Percentiles rank a stretch among this genome's conserved stretches.
Evolutionary conservation across 2,888 invertebrate species (phyloP).

Genomic region (Eristalis intricaria): DNA sequence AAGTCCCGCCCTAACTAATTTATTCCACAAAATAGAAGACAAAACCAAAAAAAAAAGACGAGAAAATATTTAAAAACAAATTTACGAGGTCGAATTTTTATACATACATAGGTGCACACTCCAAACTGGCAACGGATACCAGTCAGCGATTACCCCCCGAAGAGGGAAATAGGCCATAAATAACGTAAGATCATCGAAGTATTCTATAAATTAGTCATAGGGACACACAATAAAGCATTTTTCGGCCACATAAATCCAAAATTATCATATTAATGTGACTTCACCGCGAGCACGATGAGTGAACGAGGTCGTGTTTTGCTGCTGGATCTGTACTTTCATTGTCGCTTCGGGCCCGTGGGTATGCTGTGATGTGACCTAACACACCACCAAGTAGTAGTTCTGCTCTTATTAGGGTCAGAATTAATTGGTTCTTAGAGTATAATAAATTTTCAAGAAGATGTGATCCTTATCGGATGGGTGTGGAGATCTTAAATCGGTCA

Average conservation of each 20-base stretch:
- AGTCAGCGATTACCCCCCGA: conserved; percentile 63
- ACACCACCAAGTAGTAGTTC: conserved; percentile 7
- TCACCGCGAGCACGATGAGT: conserved; percentile 57
- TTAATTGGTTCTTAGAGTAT: conserved; percentile 61
- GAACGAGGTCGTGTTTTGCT: conserved; percentile 51
- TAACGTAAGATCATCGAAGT: conserved; percentile 67
- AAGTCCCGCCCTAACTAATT: conserved; percentile 60
- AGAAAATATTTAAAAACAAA: conserved; percentile 58
- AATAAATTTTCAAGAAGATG: conserved; percentile 59
- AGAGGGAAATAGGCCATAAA: conserved; percentile 62
- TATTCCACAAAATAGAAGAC: conserved; percentile 33
- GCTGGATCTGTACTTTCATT: conserved; percentile 23
- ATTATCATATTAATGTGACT: conserved; percentile 72
- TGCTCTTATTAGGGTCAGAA: conserved; percentile 63
- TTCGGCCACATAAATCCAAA: conserved; percentile 68
- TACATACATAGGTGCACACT: conserved; percentile 44
- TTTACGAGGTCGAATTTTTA: conserved; percentile 69
- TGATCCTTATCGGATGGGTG: conserved; percentile 56
- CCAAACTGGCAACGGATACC: conserved; percentile 10
- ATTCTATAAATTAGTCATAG: conserved; percentile 71
- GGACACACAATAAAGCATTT: conserved; percentile 72
- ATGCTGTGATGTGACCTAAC: conserved; percentile 27
- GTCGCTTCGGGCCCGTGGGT: conserved; percentile 32
- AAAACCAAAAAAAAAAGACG: conserved; percentile 10
- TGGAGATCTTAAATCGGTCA: neutral